Base-by-base conservation (phyloP, 2,797 vertebrate species). In the Neopelma chrysocephalum region DNA sequence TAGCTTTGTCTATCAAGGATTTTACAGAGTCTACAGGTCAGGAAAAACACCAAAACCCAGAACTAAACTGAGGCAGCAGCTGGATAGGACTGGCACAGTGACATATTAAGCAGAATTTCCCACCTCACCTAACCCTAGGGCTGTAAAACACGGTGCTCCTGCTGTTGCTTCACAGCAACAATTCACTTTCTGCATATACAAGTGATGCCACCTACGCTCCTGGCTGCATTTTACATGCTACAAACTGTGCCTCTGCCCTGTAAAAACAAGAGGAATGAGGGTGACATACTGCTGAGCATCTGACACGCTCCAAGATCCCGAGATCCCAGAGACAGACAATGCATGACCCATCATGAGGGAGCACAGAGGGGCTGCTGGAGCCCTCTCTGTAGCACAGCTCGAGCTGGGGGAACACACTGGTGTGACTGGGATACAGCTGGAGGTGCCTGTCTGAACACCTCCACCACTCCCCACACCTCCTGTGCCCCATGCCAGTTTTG, bases 261-360 rank as follows among this genome's bases (percentile, higher is more conserved):
- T 9, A 36, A 40, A 61, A 76, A 4, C 40, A 65, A 32, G 9
- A 47, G 47, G 36, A 48, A 60, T 2, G 4, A 62, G 38, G 42
- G 1, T 40, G 54, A 89, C 65, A 29, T 19, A 29, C 22, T 15
- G 23, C 3, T n/a, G 40, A 76, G 60, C 71, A 80, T 1, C 21
- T 26, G 54, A 34, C 29, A 53, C 0, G 1, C 29, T 48, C 60
- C 38, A 42, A 21, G 38, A 62, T 29, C 60, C 38, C 22, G 27
- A 40, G 60, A 40, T 29, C 38, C n/a, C 53, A 17, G 23, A 31
- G 26, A 38, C 32, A 43, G 21, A 58, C 12, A 48, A 23, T 4
- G 29, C 0, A 1, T 6, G 34, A 34, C 16, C 16, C 29, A 19
- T 6, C 1, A 2, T 0, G 20, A 0, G 0, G 60, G 51, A 50